A percentile compares a stretch with the other conserved stretches of the same genome.
Evolutionary conservation across 2,113 vertebrate genomes (phyloP).

Genomic region (Onychostoma macrolepis): DNA sequence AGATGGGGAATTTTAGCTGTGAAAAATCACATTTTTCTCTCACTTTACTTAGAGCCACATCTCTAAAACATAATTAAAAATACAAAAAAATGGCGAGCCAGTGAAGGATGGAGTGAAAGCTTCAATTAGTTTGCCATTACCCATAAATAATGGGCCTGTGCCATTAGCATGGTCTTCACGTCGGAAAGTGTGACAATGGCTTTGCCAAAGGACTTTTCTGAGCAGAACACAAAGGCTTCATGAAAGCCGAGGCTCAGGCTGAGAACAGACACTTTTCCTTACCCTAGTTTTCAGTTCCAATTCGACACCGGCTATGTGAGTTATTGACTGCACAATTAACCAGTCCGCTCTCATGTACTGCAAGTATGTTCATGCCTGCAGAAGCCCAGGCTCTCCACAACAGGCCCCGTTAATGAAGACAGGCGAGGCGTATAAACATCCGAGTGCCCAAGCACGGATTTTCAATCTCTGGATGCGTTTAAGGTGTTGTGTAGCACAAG

Average conservation of each 20-base stretch:
- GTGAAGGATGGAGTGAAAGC: slow-evolving; percentile 48
- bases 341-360: slow-evolving; percentile 27
- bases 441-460: slow-evolving; percentile 31
- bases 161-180: slow-evolving; percentile 49
- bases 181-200: slow-evolving; percentile 50
- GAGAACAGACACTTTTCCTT: slow-evolving; percentile 45
- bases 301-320: slow-evolving; percentile 51
- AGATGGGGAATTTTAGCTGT: slow-evolving; percentile 6
- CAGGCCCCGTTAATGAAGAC: slow-evolving; percentile 48
- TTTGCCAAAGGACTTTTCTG: slow-evolving; percentile 46
- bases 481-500: slow-evolving; percentile 44
- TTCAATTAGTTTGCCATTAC: slow-evolving; percentile 60
- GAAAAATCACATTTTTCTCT: slow-evolving; percentile 7
- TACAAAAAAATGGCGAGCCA: slow-evolving; percentile 33
- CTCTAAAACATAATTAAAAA: slow-evolving; percentile 19
- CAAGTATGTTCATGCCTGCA: slow-evolving; percentile 30
- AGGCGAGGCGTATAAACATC: slow-evolving; percentile 40
- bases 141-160: slow-evolving; percentile 48
- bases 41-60: slow-evolving; percentile 4
- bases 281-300: slow-evolving; percentile 47
- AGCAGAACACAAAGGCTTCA: slow-evolving; percentile 30
- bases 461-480: slow-evolving; percentile 41
- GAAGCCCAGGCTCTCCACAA: not conserved
- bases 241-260: slow-evolving; percentile 28
- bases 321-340: slow-evolving; percentile 50